A percentile compares a stretch with the other conserved stretches of the same genome.
Evolutionary conservation across 2,113 vertebrate species (phyloP).

Genomic region (Lepus americanus): DNA sequence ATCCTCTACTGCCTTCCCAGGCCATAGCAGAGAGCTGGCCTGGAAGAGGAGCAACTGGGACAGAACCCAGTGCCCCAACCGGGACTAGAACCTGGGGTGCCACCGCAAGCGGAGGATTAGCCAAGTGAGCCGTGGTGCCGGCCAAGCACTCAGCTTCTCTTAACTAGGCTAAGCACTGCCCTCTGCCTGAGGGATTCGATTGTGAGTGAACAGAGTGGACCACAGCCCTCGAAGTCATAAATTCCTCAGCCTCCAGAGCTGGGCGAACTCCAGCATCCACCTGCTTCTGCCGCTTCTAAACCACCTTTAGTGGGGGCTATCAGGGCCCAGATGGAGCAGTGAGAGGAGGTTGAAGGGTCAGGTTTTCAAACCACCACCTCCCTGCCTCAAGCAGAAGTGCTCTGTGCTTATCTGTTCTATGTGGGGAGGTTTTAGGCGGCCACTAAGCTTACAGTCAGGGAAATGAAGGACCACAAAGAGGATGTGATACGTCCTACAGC

Average conservation of each 20-base stretch:
- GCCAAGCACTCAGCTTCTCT: neutral
- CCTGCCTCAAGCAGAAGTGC: neutral
- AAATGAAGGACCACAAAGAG: neutral
- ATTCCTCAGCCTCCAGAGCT: neutral
- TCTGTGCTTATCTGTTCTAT: neutral
- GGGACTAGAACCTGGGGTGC: too few species aligned
- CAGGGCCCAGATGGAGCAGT: neutral
- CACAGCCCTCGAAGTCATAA: neutral
- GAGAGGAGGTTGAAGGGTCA: neutral
- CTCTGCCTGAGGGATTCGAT: neutral
- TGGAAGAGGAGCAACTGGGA: too few species aligned
- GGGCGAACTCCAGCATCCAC: neutral
- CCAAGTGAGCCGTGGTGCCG: too few species aligned
- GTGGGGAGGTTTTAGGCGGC: neutral
- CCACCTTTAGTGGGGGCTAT: rapidly evolving
- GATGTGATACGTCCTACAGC: neutral
- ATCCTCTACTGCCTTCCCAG: too few species aligned
- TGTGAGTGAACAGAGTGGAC: neutral
- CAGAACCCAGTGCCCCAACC: too few species aligned
- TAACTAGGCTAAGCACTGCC: neutral
- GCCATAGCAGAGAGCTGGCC: too few species aligned
- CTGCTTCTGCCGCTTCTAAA: neutral
- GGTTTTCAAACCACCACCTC: too few species aligned
- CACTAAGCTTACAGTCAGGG: neutral
- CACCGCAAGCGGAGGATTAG: too few species aligned